phyloP scores from a whole-genome alignment of 2,113 vertebrate species.

The Syngnathus scovelli region DNA sequence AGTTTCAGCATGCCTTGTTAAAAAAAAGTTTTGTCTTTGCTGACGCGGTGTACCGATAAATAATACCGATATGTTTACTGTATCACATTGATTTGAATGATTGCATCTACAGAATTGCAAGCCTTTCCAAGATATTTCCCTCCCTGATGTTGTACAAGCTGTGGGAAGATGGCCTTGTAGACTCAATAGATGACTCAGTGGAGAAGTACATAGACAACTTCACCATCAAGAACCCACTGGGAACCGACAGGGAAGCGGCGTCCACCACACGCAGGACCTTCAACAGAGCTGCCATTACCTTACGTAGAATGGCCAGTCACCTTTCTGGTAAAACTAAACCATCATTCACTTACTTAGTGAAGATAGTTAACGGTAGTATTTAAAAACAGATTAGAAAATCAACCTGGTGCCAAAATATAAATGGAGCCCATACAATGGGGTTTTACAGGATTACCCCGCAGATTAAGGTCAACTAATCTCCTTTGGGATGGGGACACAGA shows the following conservation, averaged over 20 bases:
- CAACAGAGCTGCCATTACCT: constrained; percentile 68
- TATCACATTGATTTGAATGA: constrained; percentile 8
- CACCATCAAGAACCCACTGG: constrained; percentile 83
- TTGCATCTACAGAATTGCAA: constrained; percentile 75
- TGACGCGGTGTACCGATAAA: background rate
- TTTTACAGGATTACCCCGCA: constrained; percentile 78
- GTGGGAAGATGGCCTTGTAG: constrained; percentile 83
- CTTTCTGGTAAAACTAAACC: constrained; percentile 58
- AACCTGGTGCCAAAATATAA: background rate
- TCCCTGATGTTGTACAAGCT: constrained; percentile 87
- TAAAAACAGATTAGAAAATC: background rate
- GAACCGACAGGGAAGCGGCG: constrained; percentile 44
- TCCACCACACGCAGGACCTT: constrained; percentile 44
- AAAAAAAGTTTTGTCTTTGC: background rate
- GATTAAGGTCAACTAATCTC: constrained; percentile 80
- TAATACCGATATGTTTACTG: background rate
- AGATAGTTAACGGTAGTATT: background rate
- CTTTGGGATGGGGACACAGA: constrained; percentile 80
- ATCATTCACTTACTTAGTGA: background rate
- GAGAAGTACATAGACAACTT: constrained; percentile 78
- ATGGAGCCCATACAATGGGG: background rate
- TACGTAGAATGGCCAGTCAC: constrained; percentile 88
- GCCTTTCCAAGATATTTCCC: constrained; percentile 89
- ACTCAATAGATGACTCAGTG: constrained; percentile 82
- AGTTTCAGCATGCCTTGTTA: background rate